A percentile compares a stretch with the other conserved stretches of the same genome.
Evolutionary conservation across 2,797 vertebrate species (phyloP).

Genomic region (Acipenser oxyrinchus): DNA sequence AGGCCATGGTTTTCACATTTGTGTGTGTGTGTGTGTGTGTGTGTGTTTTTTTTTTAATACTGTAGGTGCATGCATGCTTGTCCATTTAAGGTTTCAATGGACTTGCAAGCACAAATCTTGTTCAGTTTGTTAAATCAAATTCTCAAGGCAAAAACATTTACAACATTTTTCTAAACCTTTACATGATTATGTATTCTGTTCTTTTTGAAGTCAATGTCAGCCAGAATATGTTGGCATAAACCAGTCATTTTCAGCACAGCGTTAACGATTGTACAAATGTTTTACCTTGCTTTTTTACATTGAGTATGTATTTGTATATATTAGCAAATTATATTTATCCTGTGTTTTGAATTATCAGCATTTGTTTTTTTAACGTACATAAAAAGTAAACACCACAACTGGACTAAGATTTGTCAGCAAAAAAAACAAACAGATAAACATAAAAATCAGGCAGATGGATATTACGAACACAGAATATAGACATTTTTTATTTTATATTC

Average conservation of each 20-base stretch:
- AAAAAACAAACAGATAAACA: not conserved
- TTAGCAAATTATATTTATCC: constrained; percentile 48
- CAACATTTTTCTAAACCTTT: constrained; percentile 39
- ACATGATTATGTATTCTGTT: constrained; percentile 27
- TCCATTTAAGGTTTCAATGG: constrained; percentile 22
- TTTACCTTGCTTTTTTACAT: constrained; percentile 8
- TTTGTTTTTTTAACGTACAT: not conserved
- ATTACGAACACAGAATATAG: constrained; percentile 14
- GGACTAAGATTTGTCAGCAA: no score
- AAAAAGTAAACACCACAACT: no score
- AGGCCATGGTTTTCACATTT: constrained; percentile 31
- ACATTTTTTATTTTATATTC: constrained; percentile 28
- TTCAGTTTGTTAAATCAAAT: constrained; percentile 44
- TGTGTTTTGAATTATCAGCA: constrained; percentile 33
- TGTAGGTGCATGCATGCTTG: constrained; percentile 17
- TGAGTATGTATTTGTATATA: constrained; percentile 64
- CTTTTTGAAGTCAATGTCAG: constrained; percentile 69
- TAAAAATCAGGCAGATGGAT: constrained; percentile 5
- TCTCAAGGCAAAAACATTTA: constrained; percentile 48
- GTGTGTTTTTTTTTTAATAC: not conserved
- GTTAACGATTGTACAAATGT: constrained; percentile 55
- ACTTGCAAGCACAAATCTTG: constrained; percentile 31
- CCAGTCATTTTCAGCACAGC: constrained; percentile 55
- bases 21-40: constrained; percentile 16
- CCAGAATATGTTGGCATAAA: constrained; percentile 69